Conservation (phyloP, 1,140 invertebrate species). For the Papilio polyxenes region DNA sequence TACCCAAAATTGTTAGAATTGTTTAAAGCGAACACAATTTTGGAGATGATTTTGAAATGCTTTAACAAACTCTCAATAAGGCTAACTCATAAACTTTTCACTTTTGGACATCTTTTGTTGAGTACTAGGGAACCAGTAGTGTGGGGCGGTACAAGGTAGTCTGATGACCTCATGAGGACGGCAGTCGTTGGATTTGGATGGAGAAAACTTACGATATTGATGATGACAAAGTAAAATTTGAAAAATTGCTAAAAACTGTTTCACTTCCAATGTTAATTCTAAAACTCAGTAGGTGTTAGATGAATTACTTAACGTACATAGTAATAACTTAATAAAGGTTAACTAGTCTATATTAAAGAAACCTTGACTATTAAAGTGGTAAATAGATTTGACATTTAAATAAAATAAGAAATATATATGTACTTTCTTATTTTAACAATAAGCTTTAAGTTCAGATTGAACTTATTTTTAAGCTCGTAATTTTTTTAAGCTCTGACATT, state of each 20-base stretch:
- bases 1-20: background rate
- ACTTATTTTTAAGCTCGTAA: too few species aligned
- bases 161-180: background rate
- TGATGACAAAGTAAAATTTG: too few species aligned
- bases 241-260: background rate
- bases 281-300: conserved; percentile 3
- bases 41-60: background rate
- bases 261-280: background rate
- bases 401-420: background rate
- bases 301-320: conserved; percentile 11
- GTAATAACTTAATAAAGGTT: conserved; percentile 14
- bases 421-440: background rate
- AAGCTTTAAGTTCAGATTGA: background rate
- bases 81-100: background rate
- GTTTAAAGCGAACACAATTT: background rate
- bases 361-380: background rate
- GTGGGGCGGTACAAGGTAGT: background rate
- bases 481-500: background rate
- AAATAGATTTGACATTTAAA: conserved; percentile 25
- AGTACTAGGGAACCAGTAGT: background rate
- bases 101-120: background rate
- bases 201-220: background rate
- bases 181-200: background rate
- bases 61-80: background rate
- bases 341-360: background rate